phyloP scores from a whole-genome alignment of 2,888 invertebrate genomes.

The Tholera decimalis region DNA sequence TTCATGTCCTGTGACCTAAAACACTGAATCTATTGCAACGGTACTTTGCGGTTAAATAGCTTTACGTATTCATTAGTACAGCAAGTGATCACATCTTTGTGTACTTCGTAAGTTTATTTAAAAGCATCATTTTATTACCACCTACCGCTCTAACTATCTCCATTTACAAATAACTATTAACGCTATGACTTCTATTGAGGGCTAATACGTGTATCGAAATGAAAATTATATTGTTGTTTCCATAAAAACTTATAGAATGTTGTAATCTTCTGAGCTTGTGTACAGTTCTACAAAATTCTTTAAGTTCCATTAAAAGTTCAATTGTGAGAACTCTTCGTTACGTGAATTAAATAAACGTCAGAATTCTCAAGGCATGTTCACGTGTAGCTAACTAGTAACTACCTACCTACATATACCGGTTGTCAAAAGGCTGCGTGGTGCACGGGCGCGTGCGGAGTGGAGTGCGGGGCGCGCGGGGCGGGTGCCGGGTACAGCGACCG shows the following conservation, averaged over 20 bases:
- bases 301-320: conserved; percentile 79
- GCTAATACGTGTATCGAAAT: conserved; percentile 61
- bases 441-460: conserved; percentile 53
- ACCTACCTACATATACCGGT: conserved; percentile 84
- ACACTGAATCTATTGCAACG: conserved; percentile 66
- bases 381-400: conserved; percentile 77
- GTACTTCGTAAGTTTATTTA: conserved; percentile 38
- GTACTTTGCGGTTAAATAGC: conserved; percentile 61
- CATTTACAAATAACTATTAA: conserved; percentile 42
- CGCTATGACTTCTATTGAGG: conserved; percentile 36
- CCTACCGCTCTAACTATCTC: conserved; percentile 17
- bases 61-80: conserved; percentile 49
- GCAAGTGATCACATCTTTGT: conserved; percentile 28
- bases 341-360: conserved; percentile 88
- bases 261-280: conserved; percentile 50
- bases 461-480: conserved; percentile 68
- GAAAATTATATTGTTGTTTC: conserved; percentile 56
- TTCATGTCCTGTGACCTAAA: conserved; percentile 70
- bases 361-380: conserved; percentile 86
- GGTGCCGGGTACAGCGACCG: conserved; percentile 88
- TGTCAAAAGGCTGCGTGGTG: conserved; percentile 85
- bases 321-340: conserved; percentile 83
- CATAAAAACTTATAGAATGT: conserved; percentile 46
- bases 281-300: conserved; percentile 43
- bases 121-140: conserved; percentile 39